Conservation (phyloP, 2,888 invertebrate species). For the Diloba caeruleocephala region DNA sequence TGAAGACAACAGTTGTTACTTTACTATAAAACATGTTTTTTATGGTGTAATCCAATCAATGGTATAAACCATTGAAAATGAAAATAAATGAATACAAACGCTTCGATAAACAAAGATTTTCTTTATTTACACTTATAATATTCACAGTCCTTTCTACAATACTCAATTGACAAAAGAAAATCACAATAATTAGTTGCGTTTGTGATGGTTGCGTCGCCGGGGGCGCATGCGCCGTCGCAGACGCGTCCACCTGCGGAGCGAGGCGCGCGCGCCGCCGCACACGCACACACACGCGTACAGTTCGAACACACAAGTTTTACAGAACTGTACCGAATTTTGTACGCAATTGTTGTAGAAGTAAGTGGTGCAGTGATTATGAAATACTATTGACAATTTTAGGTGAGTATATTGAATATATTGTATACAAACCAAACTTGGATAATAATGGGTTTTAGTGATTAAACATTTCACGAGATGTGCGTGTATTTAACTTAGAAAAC, state of each 20-base stretch:
- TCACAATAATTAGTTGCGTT: constrained; percentile 34
- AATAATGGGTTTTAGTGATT: no score
- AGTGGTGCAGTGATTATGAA: constrained; percentile 30
- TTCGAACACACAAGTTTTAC: neutral
- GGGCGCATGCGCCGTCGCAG: constrained; percentile 15
- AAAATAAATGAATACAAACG: no score
- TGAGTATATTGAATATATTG: constrained; percentile 27
- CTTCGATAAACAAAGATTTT: no score
- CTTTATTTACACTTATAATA: no score
- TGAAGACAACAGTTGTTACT: no score
- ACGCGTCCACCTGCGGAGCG: constrained; percentile 40
- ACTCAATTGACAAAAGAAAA: constrained; percentile 29
- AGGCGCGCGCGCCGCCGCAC: constrained; percentile 42
- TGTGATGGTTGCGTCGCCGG: neutral
- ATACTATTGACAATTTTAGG: constrained; percentile 10
- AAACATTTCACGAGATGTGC: no score
- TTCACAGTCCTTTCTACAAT: no score
- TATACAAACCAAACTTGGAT: no score
- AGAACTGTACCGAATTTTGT: constrained; percentile 7
- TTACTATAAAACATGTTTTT: no score
- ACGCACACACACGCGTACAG: constrained; percentile 6
- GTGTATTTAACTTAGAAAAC: no score
- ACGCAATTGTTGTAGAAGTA: constrained; percentile 11
- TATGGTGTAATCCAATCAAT: no score
- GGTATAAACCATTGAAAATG: no score